A percentile compares a stretch with the other conserved stretches of the same genome.
Conservation (phyloP, 2,797 vertebrate genomes). For the Ctenosaura bakeri region DNA sequence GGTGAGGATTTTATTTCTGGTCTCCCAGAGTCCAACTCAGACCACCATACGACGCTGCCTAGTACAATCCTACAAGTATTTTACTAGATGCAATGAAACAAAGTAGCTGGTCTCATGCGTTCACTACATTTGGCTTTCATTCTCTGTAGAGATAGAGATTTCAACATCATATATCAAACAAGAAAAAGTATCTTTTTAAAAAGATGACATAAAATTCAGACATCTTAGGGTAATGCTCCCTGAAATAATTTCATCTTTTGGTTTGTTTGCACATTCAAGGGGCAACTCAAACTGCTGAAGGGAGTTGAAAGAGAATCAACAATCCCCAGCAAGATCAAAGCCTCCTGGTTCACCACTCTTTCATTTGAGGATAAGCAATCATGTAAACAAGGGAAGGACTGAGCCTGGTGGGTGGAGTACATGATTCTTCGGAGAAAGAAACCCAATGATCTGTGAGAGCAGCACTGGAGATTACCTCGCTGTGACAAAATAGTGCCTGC, state of each 20-base stretch:
- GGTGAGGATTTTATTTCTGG: no score
- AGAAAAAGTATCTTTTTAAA: no score
- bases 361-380: conserved; percentile 3
- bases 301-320: background rate
- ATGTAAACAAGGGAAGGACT: background rate
- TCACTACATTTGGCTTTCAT: background rate
- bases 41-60: background rate
- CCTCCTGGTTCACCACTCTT: background rate
- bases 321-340: background rate
- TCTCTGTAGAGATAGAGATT: conserved; percentile 1
- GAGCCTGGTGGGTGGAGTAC: background rate
- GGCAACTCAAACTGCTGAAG: background rate
- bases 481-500: background rate
- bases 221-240: background rate
- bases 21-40: no score
- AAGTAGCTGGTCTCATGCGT: no score
- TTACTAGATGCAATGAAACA: background rate
- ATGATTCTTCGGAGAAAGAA: background rate
- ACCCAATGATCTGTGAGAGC: background rate
- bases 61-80: background rate
- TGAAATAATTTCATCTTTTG: conserved; percentile 22
- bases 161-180: background rate
- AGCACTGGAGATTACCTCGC: background rate
- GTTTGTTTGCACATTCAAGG: conserved; percentile 14
- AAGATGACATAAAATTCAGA: background rate